Percentiles rank a stretch among this genome's conserved stretches.
These are phyloP conservation scores for Synanthedon formicaeformis DNA, from an alignment of 2,888 invertebrate species.

Conservation along the genomic window DNA sequence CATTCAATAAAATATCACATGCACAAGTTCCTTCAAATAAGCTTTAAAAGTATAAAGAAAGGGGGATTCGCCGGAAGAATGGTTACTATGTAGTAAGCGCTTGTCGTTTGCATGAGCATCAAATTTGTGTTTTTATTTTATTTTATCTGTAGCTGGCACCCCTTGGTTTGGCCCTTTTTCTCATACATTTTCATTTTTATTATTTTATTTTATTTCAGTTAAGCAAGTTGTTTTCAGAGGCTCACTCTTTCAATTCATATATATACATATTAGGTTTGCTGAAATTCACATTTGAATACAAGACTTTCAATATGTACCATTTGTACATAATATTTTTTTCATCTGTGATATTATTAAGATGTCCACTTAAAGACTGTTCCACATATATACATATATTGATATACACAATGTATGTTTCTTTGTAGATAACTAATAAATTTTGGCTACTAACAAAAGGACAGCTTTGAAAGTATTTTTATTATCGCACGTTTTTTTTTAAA, in stretches of 20 bases:
- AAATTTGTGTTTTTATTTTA: slow-evolving; percentile 28
- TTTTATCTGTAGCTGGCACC: slow-evolving; percentile 66
- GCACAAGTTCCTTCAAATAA: too few species aligned
- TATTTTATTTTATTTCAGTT: neutral
- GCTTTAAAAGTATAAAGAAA: neutral
- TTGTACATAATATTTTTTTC: neutral
- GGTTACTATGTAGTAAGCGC: slow-evolving; percentile 41
- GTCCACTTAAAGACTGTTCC: neutral
- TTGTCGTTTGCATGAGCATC: slow-evolving; percentile 58
- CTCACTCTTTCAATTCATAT: neutral
- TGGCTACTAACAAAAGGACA: slow-evolving; percentile 16
- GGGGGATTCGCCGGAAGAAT: slow-evolving; percentile 21
- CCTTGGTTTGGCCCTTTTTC: slow-evolving; percentile 66
- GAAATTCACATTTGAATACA: neutral
- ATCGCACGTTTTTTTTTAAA: slow-evolving; percentile 9
- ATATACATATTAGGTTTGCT: neutral
- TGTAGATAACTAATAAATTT: slow-evolving; percentile 20
- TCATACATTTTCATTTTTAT: neutral
- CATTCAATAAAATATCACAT: too few species aligned
- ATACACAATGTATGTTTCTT: slow-evolving; percentile 11
- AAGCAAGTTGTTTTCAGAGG: neutral
- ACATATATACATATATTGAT: neutral
- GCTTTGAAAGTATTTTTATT: slow-evolving; percentile 8
- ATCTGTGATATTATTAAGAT: neutral
- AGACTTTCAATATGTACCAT: neutral